Conservation (phyloP, 2,797 vertebrate genomes). For the Liasis olivaceus region DNA sequence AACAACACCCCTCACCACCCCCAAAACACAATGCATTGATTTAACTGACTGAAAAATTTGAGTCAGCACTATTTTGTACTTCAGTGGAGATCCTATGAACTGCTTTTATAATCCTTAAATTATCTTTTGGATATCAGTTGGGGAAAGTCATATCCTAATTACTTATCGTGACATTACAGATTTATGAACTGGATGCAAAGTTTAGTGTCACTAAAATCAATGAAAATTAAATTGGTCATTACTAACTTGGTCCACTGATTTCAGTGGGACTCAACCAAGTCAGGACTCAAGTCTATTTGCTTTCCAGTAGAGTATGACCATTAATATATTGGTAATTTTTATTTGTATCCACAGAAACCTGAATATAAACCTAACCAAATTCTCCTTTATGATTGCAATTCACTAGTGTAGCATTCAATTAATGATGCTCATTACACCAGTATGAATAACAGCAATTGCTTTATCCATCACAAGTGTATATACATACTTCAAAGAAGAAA, state of each 20-base stretch:
- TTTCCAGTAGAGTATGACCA: slow-evolving; percentile 10
- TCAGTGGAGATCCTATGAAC: slow-evolving; percentile 33
- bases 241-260: background rate
- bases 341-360: slow-evolving; percentile 31
- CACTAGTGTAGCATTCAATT: background rate
- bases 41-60: slow-evolving; percentile 17
- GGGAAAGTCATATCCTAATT: slow-evolving; percentile 17
- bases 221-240: background rate
- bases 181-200: background rate
- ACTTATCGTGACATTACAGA: background rate
- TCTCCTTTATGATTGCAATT: background rate
- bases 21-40: background rate
- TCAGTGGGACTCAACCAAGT: background rate
- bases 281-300: background rate
- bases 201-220: background rate
- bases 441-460: background rate
- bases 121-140: background rate
- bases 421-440: background rate
- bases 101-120: slow-evolving; percentile 45
- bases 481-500: slow-evolving; percentile 31
- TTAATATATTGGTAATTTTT: background rate
- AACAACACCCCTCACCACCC: background rate
- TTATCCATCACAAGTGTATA: slow-evolving; percentile 2
- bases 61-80: background rate
- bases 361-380: background rate